Percentiles rank a stretch among this genome's conserved stretches.
These are phyloP conservation scores for Drosophila yooni DNA, from an alignment of 2,888 invertebrate species.

Conservation along the genomic window DNA sequence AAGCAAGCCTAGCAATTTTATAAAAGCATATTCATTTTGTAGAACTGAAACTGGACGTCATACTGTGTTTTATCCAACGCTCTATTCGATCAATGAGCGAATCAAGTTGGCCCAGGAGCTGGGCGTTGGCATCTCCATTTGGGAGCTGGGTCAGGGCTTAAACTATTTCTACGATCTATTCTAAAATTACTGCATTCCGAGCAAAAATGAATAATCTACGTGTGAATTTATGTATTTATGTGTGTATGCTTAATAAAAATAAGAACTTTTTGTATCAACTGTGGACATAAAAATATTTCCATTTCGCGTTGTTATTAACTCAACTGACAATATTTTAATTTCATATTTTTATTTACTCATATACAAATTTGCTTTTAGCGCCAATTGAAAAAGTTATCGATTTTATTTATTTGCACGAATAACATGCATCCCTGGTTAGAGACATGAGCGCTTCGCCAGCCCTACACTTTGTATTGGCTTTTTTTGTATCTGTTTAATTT, in stretches of 20 bases:
- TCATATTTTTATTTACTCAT: neutral
- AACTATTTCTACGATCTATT: conserved; percentile 97
- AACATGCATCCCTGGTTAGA: conserved; percentile 19
- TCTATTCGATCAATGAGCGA: conserved; percentile 93
- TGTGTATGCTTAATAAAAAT: conserved; percentile 6
- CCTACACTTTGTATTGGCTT: conserved; percentile 31
- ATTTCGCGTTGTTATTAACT: neutral
- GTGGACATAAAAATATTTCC: neutral
- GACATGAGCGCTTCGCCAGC: conserved; percentile 15
- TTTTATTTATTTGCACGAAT: neutral
- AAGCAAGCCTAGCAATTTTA: neutral
- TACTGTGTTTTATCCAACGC: conserved; percentile 94
- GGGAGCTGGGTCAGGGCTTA: conserved; percentile 98
- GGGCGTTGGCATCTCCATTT: conserved; percentile 94
- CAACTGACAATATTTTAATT: neutral
- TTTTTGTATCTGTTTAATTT: conserved; percentile 21
- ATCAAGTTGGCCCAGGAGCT: conserved; percentile 92
- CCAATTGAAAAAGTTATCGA: neutral
- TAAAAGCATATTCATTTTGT: conserved; percentile 52
- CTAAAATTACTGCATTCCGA: conserved; percentile 83
- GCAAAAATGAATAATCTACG: conserved; percentile 6
- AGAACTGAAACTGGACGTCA: conserved; percentile 90
- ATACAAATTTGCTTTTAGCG: neutral
- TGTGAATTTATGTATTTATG: conserved; percentile 2
- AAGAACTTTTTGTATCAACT: neutral